Evolutionary conservation across 2,888 invertebrate species (phyloP).

Genomic region (Parthenolecanium corni): DNA sequence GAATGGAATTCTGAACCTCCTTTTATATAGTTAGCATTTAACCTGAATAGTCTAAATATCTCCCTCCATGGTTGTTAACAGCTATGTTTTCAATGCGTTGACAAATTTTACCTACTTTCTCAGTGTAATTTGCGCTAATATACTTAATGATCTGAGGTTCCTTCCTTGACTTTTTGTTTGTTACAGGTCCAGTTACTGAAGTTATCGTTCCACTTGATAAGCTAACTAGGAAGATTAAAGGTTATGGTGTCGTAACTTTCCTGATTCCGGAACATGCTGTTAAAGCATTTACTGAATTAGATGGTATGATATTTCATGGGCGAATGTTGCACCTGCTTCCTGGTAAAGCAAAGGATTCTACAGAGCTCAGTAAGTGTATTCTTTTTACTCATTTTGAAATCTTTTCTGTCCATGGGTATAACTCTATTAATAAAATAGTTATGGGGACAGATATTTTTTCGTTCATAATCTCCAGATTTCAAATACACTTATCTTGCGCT

Average conservation of each 20-base stretch:
- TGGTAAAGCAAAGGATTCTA: slow-evolving; percentile 53
- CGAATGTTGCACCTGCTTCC: slow-evolving; percentile 88
- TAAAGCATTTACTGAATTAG: slow-evolving; percentile 72
- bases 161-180: not conserved
- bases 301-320: slow-evolving; percentile 84
- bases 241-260: slow-evolving; percentile 85
- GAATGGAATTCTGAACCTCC: no score
- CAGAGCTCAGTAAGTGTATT: slow-evolving; percentile 37
- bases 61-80: no score
- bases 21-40: no score
- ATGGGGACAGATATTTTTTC: no score
- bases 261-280: slow-evolving; percentile 92
- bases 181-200: slow-evolving; percentile 68
- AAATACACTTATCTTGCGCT: no score
- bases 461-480: no score
- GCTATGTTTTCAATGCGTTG: no score
- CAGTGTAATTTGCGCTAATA: slow-evolving; percentile 4
- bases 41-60: no score
- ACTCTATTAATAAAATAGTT: no score
- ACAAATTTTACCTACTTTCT: no score
- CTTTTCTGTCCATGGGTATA: no score
- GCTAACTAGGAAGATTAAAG: slow-evolving; percentile 57
- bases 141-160: not conserved
- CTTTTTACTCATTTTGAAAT: not conserved
- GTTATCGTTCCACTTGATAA: slow-evolving; percentile 79